phyloP scores from a whole-genome alignment of 2,113 vertebrate genomes.

The Scophthalmus maximus region DNA sequence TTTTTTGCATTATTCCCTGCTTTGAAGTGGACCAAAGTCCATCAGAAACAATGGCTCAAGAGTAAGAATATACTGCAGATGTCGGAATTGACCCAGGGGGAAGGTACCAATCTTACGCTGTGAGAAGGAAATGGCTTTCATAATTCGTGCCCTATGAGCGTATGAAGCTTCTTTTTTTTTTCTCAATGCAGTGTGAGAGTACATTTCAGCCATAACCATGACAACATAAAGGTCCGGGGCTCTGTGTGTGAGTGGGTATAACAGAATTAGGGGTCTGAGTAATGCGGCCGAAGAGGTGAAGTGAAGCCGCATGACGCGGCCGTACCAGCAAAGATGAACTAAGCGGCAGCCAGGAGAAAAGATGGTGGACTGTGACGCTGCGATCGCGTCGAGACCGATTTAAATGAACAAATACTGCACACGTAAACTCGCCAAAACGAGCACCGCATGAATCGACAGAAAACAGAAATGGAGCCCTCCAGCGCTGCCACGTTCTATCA shows the following conservation, averaged over 20 bases:
- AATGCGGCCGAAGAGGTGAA: constrained; percentile 18
- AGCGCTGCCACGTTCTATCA: not conserved
- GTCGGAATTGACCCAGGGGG: constrained; percentile 9
- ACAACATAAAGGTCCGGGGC: constrained; percentile 43
- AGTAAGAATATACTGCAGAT: constrained; percentile 6
- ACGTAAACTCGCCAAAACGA: not conserved
- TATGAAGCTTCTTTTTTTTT: constrained; percentile 19
- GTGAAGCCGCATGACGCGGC: constrained; percentile 23
- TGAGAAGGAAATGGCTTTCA: constrained; percentile 26
- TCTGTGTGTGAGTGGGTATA: constrained; percentile 22
- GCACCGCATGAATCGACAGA: not conserved
- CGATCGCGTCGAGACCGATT: not conserved
- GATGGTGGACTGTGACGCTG: not conserved
- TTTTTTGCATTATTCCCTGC: not conserved
- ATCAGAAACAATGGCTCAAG: constrained; percentile 13
- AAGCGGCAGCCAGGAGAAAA: constrained; percentile 18
- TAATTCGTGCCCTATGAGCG: not conserved
- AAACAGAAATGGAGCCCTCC: not conserved
- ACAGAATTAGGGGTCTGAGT: constrained; percentile 51
- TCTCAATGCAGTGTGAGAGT: constrained; percentile 14
- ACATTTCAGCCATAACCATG: constrained; percentile 66
- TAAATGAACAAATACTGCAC: not conserved
- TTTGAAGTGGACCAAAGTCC: no score
- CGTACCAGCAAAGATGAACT: not conserved
- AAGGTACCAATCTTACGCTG: constrained; percentile 1